Base-by-base conservation (phyloP, 2,888 invertebrate genomes). In the Schizotus pectinicornis region DNA sequence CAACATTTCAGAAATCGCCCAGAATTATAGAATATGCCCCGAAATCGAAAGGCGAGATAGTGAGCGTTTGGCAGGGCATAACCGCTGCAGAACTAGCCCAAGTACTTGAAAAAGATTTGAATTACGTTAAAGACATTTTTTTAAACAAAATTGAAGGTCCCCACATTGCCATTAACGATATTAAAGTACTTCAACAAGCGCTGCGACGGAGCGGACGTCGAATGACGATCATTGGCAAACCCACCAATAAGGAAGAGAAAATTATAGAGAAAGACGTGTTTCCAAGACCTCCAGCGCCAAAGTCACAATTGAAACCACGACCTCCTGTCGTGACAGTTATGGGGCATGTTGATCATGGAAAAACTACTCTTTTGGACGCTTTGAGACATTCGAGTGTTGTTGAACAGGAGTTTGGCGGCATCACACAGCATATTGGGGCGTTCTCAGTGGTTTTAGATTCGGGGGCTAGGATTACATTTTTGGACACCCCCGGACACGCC, bases 331-430 rank as follows among this genome's bases (percentile, higher is more conserved):
- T 98, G 0, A 96, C 98, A 3, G 94, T 99, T 43, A 99, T 99
- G 98, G 99, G 99, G 0, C 99, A 99, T 79, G 98, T 99, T 1
- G 99, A 99, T 84, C 99, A 99, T 81, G 99, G 99, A 6, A 75
- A 99, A 84, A 99, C 99, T 1, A 98, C 98, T 0, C 82, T 99
- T 3, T 81, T 99, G 3, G 98, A 98, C 80, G 84, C 93, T 0
- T 79, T 98, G 31, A 81, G 98, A 47, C 86, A 95, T 65, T 90
- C 95, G 0, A 85, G 89, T 35, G 89, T 98, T 2, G 98, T 95
- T 0, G 90, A 90, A 34, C 85, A 89, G 33, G 99, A 99, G 82
- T 97, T 95, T 78, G 99, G 99, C 1, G 99, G 99, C 11, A 99
- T 99, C 61, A 99, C 99, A 0, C 99, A 99, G 78, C 98, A 98